A percentile compares a stretch with the other conserved stretches of the same genome.
These are phyloP conservation scores for Bubo bubo DNA, from an alignment of 2,113 vertebrate species.

Conservation along the genomic window DNA sequence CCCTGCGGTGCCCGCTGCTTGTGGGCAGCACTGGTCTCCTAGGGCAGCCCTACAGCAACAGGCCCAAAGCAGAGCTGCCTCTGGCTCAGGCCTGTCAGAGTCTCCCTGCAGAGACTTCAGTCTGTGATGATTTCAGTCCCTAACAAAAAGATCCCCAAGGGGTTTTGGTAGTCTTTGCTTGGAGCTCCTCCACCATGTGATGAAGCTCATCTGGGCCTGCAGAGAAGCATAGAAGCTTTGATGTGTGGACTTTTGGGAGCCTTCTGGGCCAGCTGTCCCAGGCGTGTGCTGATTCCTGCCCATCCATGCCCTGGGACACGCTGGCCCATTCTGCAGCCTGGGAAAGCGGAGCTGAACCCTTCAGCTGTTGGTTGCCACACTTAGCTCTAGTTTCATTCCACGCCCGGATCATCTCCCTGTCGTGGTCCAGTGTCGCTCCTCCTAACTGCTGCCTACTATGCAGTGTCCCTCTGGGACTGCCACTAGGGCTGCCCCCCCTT, in stretches of 20 bases:
- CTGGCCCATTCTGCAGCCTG: neutral
- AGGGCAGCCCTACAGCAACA: neutral
- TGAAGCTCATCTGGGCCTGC: neutral
- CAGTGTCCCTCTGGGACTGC: neutral
- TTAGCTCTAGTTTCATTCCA: neutral
- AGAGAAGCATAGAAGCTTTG: neutral
- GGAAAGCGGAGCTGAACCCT: neutral
- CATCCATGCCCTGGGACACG: fast-evolving
- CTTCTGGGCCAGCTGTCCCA: neutral
- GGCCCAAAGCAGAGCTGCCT: neutral
- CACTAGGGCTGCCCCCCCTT: neutral
- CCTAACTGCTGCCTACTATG: neutral
- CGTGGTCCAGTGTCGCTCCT: neutral
- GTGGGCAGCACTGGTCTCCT: neutral
- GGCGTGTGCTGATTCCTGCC: neutral
- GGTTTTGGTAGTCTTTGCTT: neutral
- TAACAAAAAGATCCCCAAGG: neutral
- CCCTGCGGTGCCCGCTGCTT: neutral
- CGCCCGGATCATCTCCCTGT: neutral
- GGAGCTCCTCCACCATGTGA: neutral
- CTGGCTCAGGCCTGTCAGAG: neutral
- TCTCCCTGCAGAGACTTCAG: neutral
- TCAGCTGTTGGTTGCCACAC: neutral
- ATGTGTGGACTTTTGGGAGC: neutral
- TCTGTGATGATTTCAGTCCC: neutral